Evolutionary conservation across 1,140 invertebrate species (phyloP), one percentile per base, ranked within the genome.

Genomic region (Pachypeltis micranthus): DNA sequence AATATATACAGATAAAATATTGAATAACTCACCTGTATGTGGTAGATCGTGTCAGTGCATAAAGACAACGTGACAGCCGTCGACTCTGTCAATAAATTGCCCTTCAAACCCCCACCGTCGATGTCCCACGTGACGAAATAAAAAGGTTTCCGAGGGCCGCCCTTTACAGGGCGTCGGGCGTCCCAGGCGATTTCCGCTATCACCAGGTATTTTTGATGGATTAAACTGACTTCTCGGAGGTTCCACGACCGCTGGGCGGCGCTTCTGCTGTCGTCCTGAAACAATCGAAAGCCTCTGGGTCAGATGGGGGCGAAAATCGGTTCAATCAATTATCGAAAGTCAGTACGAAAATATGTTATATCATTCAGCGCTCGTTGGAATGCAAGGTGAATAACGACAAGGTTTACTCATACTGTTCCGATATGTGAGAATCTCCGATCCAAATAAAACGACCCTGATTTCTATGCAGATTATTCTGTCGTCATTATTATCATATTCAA

Each of bases 111-210:
- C 54, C 86, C 86, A 47, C 87, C 86, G 67, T 85, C 85, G 7
- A 88, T 84, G 77, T 90, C 86, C 87, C 87, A 90, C 44, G 86
- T 88, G 58, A 90, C 86, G 67, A 89, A 77, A 73, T 88, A 89
- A 31, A 87, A 81, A 21, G 65, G 68, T 24, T 59, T 61, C 29
- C 44, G 39, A 4, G 47, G 34, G n/a, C 63, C 78, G 81, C 63
- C 29, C 63, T 78, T 79, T 34, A 57, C 27, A 19, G 39, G 56
- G 61, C 77, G 81, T 63, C 78, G 78, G 44, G 81, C 78, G 64
- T 84, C 82, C 86, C 86, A 88, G 34, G 84, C 81, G 61, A 88
- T 83, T 75, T 87, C 85, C 26, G 84, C 85, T 55, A 87, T 84
- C 12, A 87, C 86, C 59, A 88, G 59, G 56, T 83, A 81, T 72